These are phyloP conservation scores for Rhinolophus sinicus DNA, from an alignment of 2,113 vertebrate genomes.

Conservation along the genomic window DNA sequence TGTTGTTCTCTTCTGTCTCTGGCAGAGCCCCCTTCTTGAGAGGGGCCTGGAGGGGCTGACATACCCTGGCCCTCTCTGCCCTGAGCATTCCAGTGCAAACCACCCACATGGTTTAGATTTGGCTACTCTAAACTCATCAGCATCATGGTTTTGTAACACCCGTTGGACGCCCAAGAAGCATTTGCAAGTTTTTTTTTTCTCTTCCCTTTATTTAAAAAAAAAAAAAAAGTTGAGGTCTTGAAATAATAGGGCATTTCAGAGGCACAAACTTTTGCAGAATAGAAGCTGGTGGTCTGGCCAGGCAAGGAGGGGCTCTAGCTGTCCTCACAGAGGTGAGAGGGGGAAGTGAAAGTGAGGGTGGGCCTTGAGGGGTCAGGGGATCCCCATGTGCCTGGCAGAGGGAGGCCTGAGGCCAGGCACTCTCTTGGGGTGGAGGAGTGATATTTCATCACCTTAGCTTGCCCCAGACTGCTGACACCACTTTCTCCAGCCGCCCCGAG, in stretches of 20 bases:
- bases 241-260: conserved; percentile 46
- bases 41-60: not conserved
- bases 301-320: not conserved
- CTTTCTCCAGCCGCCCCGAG: too few species aligned
- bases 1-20: not conserved
- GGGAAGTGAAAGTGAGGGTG: not conserved
- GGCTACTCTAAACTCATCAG: not conserved
- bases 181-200: not conserved
- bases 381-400: not conserved
- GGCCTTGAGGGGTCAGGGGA: not conserved
- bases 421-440: not conserved
- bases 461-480: accelerated
- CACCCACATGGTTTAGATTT: not conserved
- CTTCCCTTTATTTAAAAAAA: conserved; percentile 54
- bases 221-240: not conserved
- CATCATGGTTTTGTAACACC: not conserved
- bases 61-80: too few species aligned
- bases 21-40: not conserved
- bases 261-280: not conserved
- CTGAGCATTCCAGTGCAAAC: not conserved
- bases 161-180: not conserved
- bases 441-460: not conserved
- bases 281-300: not conserved
- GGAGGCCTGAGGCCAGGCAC: not conserved
- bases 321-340: not conserved